Evolutionary conservation across 1,140 invertebrate genomes (phyloP).

Genomic region (Drosophila pruinosa): DNA sequence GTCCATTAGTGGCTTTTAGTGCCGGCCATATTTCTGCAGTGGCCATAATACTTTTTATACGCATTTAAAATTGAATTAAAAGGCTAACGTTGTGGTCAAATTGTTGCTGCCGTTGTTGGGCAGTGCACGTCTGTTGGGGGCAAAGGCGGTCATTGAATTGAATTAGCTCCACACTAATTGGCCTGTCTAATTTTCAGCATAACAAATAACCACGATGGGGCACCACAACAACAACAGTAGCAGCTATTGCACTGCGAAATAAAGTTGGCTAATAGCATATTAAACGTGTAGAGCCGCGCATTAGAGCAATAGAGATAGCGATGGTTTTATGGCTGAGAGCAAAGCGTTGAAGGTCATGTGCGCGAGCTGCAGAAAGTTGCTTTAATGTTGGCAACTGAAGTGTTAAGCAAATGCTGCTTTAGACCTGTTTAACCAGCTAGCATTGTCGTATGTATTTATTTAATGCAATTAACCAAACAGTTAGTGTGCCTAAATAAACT

Average conservation of each 20-base stretch:
- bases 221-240: conserved; percentile 10
- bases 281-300: conserved; percentile 10
- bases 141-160: conserved; percentile 38
- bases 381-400: neutral
- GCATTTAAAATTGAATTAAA: conserved; percentile 60
- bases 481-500: neutral
- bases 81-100: neutral
- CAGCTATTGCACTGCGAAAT: conserved; percentile 11
- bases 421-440: neutral
- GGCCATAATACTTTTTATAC: conserved; percentile 25
- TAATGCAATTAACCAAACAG: neutral
- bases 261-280: conserved; percentile 61
- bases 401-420: conserved; percentile 2
- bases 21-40: conserved; percentile 12
- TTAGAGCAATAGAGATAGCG: neutral
- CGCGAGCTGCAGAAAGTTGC: neutral
- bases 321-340: conserved; percentile 44
- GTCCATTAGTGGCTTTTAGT: conserved; percentile 52
- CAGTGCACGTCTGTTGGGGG: neutral
- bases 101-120: neutral
- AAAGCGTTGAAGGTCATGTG: conserved; percentile 37
- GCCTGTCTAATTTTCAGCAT: conserved; percentile 60
- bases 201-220: conserved; percentile 61
- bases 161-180: conserved; percentile 69
- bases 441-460: neutral